Evolutionary conservation across 1,140 invertebrate species (phyloP), one percentile per base, ranked within the genome.

Genomic region (Samia ricini): DNA sequence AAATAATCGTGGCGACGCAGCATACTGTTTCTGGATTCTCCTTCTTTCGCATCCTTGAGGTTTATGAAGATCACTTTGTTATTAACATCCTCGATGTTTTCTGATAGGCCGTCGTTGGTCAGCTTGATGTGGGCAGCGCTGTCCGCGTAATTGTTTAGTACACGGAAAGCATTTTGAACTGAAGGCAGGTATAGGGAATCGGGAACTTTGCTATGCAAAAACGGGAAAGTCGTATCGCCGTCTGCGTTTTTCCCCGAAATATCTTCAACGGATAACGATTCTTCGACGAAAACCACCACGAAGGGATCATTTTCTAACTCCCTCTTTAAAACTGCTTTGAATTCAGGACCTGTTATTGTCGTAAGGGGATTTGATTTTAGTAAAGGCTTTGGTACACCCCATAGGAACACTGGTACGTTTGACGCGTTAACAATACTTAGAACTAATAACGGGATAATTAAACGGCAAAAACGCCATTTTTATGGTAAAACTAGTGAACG

Each of bases 241-340:
- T 84, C 75, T 0, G 56, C 64, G 54, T 83, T 80, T 76, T 83
- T 89, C 20, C 65, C 63, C 21, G 84, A 88, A 60, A 91, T 84
- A 81, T 91, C 90, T 72, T 91, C 90, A 0, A 90, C 83, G 12
- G 89, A 91, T n/a, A 91, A 60, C 0, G 83, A 84, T 64, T 88
- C 79, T 59, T 91, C 90, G 29, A 88, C 71, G 64, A 90, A 91
- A 2, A 90, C 76, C 2, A 88, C 82, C 0, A 78, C 79, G 36
- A 87, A 82, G 0, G 79, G 76, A 22, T 84, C 76, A 7, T 74
- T 66, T 20, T 68, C 54, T 0, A 88, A 56, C 58, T 86, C 76
- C 10, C 81, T 54, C 22, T 80, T 69, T 4, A 90, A 57, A 12
- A 84, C 68, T 19, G 49, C 61, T 20, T 68, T 59, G 57, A 88